These are phyloP conservation scores for Manacus vitellinus DNA, from an alignment of 2,113 vertebrate genomes.

Conservation along the genomic window DNA sequence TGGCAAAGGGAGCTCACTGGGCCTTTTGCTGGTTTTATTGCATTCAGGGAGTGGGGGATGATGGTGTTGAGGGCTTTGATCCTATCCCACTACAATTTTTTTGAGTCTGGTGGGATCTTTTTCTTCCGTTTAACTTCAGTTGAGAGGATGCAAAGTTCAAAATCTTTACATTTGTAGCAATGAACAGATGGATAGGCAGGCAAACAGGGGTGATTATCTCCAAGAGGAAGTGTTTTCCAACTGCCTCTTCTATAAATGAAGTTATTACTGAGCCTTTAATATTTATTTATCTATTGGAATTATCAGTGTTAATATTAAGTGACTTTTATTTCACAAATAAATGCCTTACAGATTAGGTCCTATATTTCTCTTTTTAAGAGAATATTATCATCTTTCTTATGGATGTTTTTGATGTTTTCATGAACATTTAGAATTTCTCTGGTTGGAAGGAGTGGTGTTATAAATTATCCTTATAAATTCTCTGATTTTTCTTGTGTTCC, in stretches of 20 bases:
- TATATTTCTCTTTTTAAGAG: constrained; percentile 3
- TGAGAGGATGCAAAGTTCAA: not conserved
- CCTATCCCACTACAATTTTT: accelerated
- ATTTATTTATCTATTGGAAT: constrained; percentile 52
- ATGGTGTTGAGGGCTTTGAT: not conserved
- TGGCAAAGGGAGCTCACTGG: not conserved
- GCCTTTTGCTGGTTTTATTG: not conserved
- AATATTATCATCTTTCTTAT: constrained; percentile 17
- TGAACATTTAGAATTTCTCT: constrained; percentile 43
- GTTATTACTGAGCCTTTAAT: constrained; percentile 30
- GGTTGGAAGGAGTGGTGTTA: constrained; percentile 18
- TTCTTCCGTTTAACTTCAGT: not conserved
- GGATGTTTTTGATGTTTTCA: constrained; percentile 25
- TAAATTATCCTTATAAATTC: constrained; percentile 27
- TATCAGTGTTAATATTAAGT: constrained; percentile 36
- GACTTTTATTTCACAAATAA: constrained; percentile 43
- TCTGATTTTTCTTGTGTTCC: constrained; percentile 36
- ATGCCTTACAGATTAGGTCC: constrained; percentile 23
- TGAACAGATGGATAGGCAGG: not conserved
- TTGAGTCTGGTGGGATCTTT: not conserved
- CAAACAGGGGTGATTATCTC: not conserved
- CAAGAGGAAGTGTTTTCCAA: not conserved
- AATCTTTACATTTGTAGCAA: not conserved
- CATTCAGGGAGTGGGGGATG: not conserved
- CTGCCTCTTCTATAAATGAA: not conserved